Conservation (phyloP, 2,113 vertebrate species). For the Dolichallabes microphthalmus region DNA sequence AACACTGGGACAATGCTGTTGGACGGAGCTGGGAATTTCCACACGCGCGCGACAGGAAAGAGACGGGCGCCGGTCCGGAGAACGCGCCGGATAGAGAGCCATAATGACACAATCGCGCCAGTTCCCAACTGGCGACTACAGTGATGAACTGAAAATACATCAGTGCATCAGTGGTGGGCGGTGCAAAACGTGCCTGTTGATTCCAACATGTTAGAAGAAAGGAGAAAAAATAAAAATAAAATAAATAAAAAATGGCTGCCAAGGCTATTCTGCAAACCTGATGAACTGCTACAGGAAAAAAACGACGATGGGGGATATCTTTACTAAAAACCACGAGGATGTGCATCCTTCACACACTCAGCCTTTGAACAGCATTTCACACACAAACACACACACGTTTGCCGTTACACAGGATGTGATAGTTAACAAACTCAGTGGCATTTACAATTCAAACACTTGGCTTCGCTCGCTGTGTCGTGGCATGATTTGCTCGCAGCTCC, state of each 20-base stretch:
- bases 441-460: background rate
- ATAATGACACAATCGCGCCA: conserved; percentile 15
- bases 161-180: conserved; percentile 27
- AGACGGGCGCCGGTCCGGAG: conserved; percentile 33
- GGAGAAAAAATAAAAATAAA: background rate
- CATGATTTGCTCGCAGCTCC: background rate
- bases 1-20: conserved; percentile 47
- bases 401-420: background rate
- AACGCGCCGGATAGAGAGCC: background rate
- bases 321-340: background rate
- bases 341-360: background rate
- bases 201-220: background rate
- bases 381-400: background rate
- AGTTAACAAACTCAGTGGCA: background rate
- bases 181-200: conserved; percentile 4
- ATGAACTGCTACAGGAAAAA: background rate
- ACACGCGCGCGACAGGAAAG: conserved; percentile 45
- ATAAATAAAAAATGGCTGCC: background rate
- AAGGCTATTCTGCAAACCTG: conserved; percentile 3
- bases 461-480: background rate
- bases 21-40: conserved; percentile 45
- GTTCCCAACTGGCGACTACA: background rate
- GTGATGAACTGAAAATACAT: conserved; percentile 6
- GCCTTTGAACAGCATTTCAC: background rate
- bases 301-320: background rate